Percentiles rank a stretch among this genome's conserved stretches.
Conservation (phyloP, 2,888 invertebrate species). For the Lissonota sp. region DNA sequence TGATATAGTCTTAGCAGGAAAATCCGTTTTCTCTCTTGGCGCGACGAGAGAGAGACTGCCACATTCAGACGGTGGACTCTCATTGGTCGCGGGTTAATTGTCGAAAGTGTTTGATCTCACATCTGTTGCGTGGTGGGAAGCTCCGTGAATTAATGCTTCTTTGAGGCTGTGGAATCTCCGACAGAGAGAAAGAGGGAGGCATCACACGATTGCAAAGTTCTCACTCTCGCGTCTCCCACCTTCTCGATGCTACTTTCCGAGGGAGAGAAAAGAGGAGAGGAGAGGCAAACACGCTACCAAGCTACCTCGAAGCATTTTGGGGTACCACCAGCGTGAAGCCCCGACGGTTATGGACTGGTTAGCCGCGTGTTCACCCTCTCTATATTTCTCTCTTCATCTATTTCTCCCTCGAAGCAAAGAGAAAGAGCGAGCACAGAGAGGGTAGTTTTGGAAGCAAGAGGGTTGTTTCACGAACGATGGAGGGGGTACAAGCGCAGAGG, state of each 20-base stretch:
- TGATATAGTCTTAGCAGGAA: no score
- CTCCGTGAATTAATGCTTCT: constrained; percentile 79
- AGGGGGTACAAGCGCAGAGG: constrained; percentile 56
- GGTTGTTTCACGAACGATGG: constrained; percentile 51
- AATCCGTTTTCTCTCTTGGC: background rate
- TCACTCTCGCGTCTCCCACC: constrained; percentile 42
- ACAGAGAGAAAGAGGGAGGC: no score
- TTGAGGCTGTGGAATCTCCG: constrained; percentile 71
- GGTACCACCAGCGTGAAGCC: constrained; percentile 67
- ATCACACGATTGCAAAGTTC: constrained; percentile 32
- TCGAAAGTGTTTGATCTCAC: constrained; percentile 80
- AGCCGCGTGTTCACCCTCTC: constrained; percentile 58
- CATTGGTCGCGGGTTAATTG: constrained; percentile 76
- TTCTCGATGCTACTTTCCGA: constrained; percentile 49
- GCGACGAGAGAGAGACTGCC: constrained; percentile 31
- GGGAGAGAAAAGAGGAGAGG: no score
- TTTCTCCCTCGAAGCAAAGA: constrained; percentile 40
- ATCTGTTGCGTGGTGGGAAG: constrained; percentile 70
- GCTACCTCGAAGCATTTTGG: constrained; percentile 61
- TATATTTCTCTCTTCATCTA: constrained; percentile 14
- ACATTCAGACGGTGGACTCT: constrained; percentile 46
- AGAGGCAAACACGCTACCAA: constrained; percentile 16
- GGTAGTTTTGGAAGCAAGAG: constrained; percentile 35
- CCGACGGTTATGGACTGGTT: constrained; percentile 74
- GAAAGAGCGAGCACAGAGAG: constrained; percentile 22